Conservation (phyloP, 2,888 invertebrate genomes). For the Noctua fimbriata region DNA sequence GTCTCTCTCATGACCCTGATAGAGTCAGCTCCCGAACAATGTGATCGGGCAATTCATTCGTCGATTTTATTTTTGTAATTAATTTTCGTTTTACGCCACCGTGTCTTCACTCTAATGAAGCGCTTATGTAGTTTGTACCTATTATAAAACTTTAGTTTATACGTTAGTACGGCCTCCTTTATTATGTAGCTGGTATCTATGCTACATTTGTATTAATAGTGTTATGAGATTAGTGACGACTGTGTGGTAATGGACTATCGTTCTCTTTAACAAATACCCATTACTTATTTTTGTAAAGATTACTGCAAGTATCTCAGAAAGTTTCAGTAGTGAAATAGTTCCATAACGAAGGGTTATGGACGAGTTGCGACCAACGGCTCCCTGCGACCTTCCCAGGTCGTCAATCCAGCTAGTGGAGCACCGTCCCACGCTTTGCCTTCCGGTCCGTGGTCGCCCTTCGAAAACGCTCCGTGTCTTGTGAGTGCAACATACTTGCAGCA, state of each 20-base stretch:
- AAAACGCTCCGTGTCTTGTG: conserved; percentile 44
- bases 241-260: conserved; percentile 21
- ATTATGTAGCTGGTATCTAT: conserved; percentile 45
- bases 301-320: neutral
- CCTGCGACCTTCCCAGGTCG: conserved; percentile 57
- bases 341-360: conserved; percentile 29
- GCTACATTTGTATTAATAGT: conserved; percentile 32
- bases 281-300: conserved; percentile 5
- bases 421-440: conserved; percentile 58
- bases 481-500: conserved; percentile 17
- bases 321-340: neutral
- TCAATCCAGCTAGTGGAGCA: conserved; percentile 43
- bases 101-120: conserved; percentile 49
- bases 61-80: conserved; percentile 60
- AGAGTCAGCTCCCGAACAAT: conserved; percentile 59
- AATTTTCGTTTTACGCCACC: conserved; percentile 53
- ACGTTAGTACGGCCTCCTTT: conserved; percentile 42
- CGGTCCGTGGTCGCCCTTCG: conserved; percentile 54
- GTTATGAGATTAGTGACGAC: conserved; percentile 31
- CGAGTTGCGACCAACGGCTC: conserved; percentile 32
- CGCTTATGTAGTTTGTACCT: conserved; percentile 43
- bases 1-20: conserved; percentile 76
- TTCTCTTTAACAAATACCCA: neutral
- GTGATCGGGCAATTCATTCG: conserved; percentile 50
- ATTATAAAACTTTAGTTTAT: conserved; percentile 54